These are phyloP conservation scores for Echeneis naucrates DNA, from an alignment of 2,797 vertebrate genomes.

Conservation along the genomic window DNA sequence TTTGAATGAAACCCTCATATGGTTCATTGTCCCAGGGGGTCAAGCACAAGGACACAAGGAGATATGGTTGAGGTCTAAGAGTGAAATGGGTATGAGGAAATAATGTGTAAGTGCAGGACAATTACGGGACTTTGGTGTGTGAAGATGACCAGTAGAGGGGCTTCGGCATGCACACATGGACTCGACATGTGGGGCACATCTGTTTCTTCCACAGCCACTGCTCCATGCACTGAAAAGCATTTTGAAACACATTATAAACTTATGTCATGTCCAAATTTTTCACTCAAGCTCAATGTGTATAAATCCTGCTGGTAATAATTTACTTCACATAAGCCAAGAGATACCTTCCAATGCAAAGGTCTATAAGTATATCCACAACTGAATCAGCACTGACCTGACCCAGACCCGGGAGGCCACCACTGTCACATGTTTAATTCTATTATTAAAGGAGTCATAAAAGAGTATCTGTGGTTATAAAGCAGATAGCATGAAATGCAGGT, in stretches of 20 bases:
- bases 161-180: constrained; percentile 65
- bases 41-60: constrained; percentile 31
- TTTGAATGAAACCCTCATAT: background rate
- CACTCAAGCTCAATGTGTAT: background rate
- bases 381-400: constrained; percentile 5
- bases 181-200: constrained; percentile 60
- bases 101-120: constrained; percentile 13
- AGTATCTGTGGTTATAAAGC: background rate
- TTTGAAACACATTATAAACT: constrained; percentile 19
- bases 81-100: constrained; percentile 41
- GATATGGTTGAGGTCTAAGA: constrained; percentile 10
- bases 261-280: background rate
- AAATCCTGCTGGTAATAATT: constrained; percentile 48
- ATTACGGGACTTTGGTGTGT: constrained; percentile 70
- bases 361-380: background rate
- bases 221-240: constrained; percentile 79
- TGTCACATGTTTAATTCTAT: background rate
- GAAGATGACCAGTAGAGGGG: constrained; percentile 72
- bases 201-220: constrained; percentile 77
- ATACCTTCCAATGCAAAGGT: constrained; percentile 55
- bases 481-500: background rate
- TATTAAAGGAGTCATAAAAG: background rate
- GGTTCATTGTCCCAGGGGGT: background rate
- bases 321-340: constrained; percentile 38
- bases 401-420: constrained; percentile 6